phyloP scores from a whole-genome alignment of 1,140 invertebrate genomes.

The Bombus cullumanus region DNA sequence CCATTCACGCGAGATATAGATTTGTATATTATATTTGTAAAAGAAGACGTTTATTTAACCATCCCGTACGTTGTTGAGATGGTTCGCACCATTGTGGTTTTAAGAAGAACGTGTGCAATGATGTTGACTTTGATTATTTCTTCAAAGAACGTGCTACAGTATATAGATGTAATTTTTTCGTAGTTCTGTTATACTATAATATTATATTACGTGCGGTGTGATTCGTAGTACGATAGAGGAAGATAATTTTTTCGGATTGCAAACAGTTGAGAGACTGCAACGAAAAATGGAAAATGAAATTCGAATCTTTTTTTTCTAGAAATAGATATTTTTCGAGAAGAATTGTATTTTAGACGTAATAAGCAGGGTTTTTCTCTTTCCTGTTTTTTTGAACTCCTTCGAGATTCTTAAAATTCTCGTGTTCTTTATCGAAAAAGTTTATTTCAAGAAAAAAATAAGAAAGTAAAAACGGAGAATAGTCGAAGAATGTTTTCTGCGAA shows the following conservation, averaged over 20 bases:
- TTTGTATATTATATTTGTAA: slow-evolving; percentile 36
- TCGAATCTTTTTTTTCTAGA: no score
- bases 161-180: neutral
- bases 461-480: no score
- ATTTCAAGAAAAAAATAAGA: no score
- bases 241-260: neutral
- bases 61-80: neutral
- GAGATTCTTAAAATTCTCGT: no score
- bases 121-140: neutral
- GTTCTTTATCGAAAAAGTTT: no score
- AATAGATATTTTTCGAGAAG: no score
- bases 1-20: slow-evolving; percentile 7
- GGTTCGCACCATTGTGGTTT: neutral
- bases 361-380: no score
- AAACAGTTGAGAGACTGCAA: no score
- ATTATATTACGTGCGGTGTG: neutral
- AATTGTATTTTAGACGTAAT: no score
- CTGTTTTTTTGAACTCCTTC: no score
- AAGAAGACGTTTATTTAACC: neutral
- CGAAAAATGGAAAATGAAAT: no score
- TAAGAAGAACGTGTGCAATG: slow-evolving; percentile 19
- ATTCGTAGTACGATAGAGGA: neutral
- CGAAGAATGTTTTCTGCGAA: no score
- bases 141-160: neutral
- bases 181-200: neutral